Evolutionary conservation across 53 echinoderm and acorn worm species (phyloP).

Genomic region (Hippasteria phrygiana): DNA sequence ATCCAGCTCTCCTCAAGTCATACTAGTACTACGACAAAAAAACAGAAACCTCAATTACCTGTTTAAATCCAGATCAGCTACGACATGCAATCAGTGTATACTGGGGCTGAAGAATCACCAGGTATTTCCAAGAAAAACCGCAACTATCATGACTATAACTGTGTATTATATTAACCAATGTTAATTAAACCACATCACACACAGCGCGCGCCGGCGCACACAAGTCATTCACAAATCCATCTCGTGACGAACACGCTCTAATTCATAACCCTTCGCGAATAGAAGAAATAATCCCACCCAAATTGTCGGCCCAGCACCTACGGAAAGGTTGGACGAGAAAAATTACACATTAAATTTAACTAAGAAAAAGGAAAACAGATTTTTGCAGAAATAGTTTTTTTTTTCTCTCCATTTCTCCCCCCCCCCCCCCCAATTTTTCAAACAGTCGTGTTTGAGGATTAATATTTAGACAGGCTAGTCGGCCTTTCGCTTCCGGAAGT

Average conservation of each 20-base stretch:
- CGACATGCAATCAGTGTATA: too few relatives aligned
- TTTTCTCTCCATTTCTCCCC: too few relatives aligned
- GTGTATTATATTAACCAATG: too few relatives aligned
- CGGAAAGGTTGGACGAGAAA: background rate
- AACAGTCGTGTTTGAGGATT: background rate
- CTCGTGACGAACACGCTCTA: constrained; percentile 19
- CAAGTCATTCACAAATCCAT: constrained; percentile 52
- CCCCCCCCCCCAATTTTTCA: too few relatives aligned
- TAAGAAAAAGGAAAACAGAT: background rate
- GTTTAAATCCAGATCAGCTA: too few relatives aligned
- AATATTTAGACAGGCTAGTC: constrained; percentile 18
- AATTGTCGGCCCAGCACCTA: background rate
- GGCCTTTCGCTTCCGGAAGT: constrained; percentile 44
- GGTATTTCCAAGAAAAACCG: constrained; percentile 28
- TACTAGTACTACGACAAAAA: too few relatives aligned
- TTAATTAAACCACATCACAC: background rate
- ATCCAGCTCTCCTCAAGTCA: too few relatives aligned
- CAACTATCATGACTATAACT: background rate
- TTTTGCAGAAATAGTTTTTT: background rate
- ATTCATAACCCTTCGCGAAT: background rate
- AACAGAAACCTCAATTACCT: too few relatives aligned
- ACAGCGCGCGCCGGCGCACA: background rate
- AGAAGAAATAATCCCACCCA: constrained; percentile 4
- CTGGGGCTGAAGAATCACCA: too few relatives aligned
- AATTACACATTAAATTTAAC: background rate